Evolutionary conservation across 1,140 invertebrate species (phyloP).

Genomic region (Idris sp.): DNA sequence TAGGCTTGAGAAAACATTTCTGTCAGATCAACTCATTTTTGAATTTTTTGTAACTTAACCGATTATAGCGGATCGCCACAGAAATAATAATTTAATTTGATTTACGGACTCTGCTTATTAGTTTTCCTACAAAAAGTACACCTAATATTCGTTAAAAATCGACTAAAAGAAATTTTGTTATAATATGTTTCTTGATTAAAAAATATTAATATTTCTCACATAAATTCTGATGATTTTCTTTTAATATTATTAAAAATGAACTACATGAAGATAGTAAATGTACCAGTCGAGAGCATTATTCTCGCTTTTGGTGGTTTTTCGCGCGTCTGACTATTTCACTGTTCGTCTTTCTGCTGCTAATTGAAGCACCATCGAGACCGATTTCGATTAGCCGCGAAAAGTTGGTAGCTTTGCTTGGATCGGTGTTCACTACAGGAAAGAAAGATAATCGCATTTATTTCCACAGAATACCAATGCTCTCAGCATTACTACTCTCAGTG

Average conservation of each 20-base stretch:
- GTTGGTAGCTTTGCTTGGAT: conserved; percentile 38
- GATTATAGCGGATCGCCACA: too few relatives aligned
- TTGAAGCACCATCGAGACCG: conserved; percentile 47
- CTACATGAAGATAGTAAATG: conserved; percentile 13
- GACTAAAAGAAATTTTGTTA: too few relatives aligned
- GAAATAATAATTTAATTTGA: too few relatives aligned
- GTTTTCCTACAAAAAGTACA: too few relatives aligned
- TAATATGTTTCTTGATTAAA: too few relatives aligned
- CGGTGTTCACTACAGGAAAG: conserved; percentile 60
- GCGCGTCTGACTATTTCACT: conserved; percentile 27
- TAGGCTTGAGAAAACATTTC: too few relatives aligned
- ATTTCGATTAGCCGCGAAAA: conserved; percentile 46
- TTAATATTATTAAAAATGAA: conserved; percentile 36
- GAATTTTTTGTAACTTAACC: too few relatives aligned
- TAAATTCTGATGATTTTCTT: too few relatives aligned
- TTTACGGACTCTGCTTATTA: too few relatives aligned
- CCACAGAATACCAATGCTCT: conserved; percentile 67
- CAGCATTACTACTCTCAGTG: conserved; percentile 20
- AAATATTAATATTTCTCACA: too few relatives aligned
- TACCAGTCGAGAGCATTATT: conserved; percentile 36
- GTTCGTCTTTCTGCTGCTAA: conserved; percentile 53
- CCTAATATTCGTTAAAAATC: too few relatives aligned
- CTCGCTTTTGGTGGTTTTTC: conserved; percentile 42
- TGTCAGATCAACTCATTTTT: too few relatives aligned
- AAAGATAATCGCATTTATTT: conserved; percentile 70